These are phyloP conservation scores for Podargus strigoides DNA, from an alignment of 2,797 vertebrate genomes.

Conservation along the genomic window DNA sequence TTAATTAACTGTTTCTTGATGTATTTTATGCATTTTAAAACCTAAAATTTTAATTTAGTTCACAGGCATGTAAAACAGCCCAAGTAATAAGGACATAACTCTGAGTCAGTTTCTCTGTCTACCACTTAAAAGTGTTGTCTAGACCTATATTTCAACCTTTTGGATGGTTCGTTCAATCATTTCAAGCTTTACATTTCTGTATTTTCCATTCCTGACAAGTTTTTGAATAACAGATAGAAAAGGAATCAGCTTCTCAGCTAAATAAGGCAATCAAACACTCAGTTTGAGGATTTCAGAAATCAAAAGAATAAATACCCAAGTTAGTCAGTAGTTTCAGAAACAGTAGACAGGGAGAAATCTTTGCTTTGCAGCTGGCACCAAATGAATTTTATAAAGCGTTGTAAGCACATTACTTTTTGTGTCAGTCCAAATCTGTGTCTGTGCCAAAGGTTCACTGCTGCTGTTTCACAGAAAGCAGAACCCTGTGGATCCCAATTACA, in stretches of 20 bases:
- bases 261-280: not conserved
- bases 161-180: not conserved
- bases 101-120: not conserved
- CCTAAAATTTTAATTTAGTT: not conserved
- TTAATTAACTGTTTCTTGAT: not conserved
- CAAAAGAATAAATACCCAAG: not conserved
- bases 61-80: not conserved
- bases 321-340: not conserved
- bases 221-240: not conserved
- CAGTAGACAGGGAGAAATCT: not conserved
- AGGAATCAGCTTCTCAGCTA: not conserved
- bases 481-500: conserved; percentile 31
- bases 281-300: not conserved
- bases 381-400: not conserved
- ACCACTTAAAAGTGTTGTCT: not conserved
- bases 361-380: not conserved
- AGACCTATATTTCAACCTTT: not conserved
- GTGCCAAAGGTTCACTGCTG: not conserved
- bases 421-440: not conserved
- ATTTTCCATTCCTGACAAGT: not conserved
- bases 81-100: not conserved
- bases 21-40: not conserved
- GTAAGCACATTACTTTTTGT: conserved; percentile 2
- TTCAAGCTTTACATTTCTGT: not conserved
- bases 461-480: conserved; percentile 1